Evolutionary conservation across 2,113 vertebrate genomes (phyloP).

Genomic region (Leiothrix lutea): DNA sequence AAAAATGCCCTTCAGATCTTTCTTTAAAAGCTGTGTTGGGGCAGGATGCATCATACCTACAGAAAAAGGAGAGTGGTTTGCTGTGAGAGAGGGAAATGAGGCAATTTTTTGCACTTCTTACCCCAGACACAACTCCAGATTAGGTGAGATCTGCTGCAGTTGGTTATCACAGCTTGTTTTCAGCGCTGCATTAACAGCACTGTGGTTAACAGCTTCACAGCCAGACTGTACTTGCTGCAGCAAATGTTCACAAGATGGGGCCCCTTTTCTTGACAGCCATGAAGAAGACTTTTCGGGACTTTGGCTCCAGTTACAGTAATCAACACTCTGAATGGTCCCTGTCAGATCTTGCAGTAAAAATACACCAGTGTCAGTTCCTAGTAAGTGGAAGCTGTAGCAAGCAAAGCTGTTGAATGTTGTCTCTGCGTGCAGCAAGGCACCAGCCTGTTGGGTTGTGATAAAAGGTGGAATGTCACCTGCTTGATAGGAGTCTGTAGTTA

Average conservation of each 20-base stretch:
- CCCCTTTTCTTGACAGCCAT: neutral
- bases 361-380: neutral
- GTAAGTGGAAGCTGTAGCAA: neutral
- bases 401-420: neutral
- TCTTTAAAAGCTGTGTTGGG: neutral
- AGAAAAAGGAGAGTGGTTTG: neutral
- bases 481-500: neutral
- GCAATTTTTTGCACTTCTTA: rapidly evolving
- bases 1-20: neutral
- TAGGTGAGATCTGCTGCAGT: neutral
- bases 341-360: neutral
- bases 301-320: neutral
- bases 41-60: neutral
- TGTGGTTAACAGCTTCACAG: neutral
- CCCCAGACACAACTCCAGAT: neutral
- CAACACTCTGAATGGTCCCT: neutral
- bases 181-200: neutral
- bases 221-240: neutral
- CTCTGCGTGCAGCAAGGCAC: rapidly evolving
- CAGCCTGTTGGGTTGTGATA: neutral
- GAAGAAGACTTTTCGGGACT: neutral
- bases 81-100: rapidly evolving
- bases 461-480: neutral
- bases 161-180: neutral
- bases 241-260: constrained; percentile 32